phyloP scores from a whole-genome alignment of 2,888 invertebrate species.

The Leptopilina syphax region DNA sequence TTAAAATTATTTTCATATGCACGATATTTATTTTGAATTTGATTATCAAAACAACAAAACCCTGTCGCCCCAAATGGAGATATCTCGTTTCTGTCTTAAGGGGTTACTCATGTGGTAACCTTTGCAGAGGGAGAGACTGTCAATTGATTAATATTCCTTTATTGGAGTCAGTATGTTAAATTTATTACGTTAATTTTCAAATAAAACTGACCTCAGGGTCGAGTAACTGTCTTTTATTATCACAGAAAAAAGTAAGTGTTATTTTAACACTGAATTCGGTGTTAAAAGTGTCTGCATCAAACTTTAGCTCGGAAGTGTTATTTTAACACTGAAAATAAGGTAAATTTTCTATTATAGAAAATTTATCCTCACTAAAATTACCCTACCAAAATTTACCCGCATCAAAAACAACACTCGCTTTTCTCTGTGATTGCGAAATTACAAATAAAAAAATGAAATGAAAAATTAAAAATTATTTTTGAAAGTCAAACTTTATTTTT shows the following conservation, averaged over 20 bases:
- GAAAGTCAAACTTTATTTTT: too few species aligned
- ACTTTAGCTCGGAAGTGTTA: too few species aligned
- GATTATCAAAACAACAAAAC: background rate
- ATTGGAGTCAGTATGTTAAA: slow-evolving; percentile 21
- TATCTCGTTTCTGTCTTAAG: background rate
- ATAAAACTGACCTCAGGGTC: slow-evolving; percentile 15
- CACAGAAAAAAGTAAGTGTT: too few species aligned
- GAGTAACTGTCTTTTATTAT: background rate
- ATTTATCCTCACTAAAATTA: too few species aligned
- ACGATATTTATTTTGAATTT: too few species aligned
- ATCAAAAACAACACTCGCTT: too few species aligned
- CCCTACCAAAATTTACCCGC: too few species aligned
- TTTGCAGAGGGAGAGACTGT: background rate
- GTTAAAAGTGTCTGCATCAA: too few species aligned
- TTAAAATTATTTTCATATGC: too few species aligned
- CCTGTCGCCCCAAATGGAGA: background rate
- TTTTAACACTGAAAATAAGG: too few species aligned
- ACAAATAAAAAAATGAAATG: background rate
- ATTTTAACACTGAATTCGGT: too few species aligned
- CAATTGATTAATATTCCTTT: slow-evolving; percentile 11
- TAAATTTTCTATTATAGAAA: too few species aligned
- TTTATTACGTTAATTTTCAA: slow-evolving; percentile 18
- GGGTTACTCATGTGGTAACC: background rate
- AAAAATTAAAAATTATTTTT: background rate
- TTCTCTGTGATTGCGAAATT: background rate